These are phyloP conservation scores for Gryllus bimaculatus DNA, from an alignment of 1,140 invertebrate species.

Conservation along the genomic window DNA sequence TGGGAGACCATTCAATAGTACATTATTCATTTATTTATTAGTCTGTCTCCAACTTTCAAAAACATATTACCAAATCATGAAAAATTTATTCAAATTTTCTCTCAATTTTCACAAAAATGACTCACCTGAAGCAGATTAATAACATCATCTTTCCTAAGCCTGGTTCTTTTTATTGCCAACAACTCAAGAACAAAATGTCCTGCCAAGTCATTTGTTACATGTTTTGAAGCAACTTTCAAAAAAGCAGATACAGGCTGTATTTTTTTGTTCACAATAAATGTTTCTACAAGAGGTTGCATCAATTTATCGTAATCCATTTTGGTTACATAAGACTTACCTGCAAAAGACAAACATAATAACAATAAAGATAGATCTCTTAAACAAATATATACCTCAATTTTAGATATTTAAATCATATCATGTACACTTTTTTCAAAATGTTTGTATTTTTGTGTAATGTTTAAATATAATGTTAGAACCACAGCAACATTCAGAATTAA, in stretches of 20 bases:
- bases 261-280: background rate
- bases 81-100: background rate
- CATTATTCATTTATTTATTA: too few species aligned
- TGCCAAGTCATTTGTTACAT: background rate
- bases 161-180: background rate
- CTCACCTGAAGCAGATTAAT: background rate
- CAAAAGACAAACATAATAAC: background rate
- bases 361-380: too few species aligned
- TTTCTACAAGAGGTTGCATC: background rate
- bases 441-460: too few species aligned
- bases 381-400: too few species aligned
- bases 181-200: background rate
- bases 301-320: background rate
- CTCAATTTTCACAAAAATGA: background rate
- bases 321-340: background rate
- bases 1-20: too few species aligned
- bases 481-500: too few species aligned
- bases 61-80: too few species aligned
- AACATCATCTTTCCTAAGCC: background rate
- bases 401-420: too few species aligned
- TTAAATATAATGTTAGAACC: too few species aligned
- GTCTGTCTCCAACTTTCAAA: too few species aligned
- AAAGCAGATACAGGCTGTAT: constrained; percentile 33
- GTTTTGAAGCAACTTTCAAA: constrained; percentile 37
- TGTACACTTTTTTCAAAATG: too few species aligned